phyloP scores from a whole-genome alignment of 2,888 invertebrate genomes.

The Drosophila atroscutellata region DNA sequence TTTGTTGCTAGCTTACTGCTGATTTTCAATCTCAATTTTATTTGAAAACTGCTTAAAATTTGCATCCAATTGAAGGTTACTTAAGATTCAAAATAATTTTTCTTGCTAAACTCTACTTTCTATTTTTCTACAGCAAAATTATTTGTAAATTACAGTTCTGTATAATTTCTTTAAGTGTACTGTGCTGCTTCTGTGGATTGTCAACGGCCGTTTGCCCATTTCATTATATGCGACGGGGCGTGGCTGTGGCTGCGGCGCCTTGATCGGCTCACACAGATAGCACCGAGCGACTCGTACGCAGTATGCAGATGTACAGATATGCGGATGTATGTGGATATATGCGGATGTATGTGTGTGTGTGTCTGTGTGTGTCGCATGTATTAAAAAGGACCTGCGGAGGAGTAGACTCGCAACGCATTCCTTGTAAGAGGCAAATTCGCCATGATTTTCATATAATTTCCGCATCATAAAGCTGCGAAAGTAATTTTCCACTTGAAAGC shows the following conservation, averaged over 20 bases:
- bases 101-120: too few species aligned
- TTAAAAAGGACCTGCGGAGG: constrained; percentile 39
- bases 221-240: constrained; percentile 75
- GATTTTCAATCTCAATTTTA: not conserved
- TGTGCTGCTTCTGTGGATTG: constrained; percentile 35
- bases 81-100: too few species aligned
- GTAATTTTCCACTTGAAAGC: constrained; percentile 84
- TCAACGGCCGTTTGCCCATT: constrained; percentile 69
- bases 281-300: constrained; percentile 38
- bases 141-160: not conserved
- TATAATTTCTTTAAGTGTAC: not conserved
- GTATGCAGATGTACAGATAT: constrained; percentile 47
- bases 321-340: constrained; percentile 1
- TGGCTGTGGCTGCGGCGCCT: constrained; percentile 71
- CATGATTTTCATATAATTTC: constrained; percentile 84
- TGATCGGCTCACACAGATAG: constrained; percentile 72
- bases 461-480: constrained; percentile 84
- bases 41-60: too few species aligned
- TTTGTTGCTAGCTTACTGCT: not conserved
- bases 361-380: constrained; percentile 1
- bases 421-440: constrained; percentile 80
- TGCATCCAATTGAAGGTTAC: too few species aligned
- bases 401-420: constrained; percentile 50
- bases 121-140: too few species aligned
- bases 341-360: constrained; percentile 1